A percentile compares a stretch with the other conserved stretches of the same genome.
Evolutionary conservation across 2,888 invertebrate species (phyloP).

Genomic region (Plebejus melissa): DNA sequence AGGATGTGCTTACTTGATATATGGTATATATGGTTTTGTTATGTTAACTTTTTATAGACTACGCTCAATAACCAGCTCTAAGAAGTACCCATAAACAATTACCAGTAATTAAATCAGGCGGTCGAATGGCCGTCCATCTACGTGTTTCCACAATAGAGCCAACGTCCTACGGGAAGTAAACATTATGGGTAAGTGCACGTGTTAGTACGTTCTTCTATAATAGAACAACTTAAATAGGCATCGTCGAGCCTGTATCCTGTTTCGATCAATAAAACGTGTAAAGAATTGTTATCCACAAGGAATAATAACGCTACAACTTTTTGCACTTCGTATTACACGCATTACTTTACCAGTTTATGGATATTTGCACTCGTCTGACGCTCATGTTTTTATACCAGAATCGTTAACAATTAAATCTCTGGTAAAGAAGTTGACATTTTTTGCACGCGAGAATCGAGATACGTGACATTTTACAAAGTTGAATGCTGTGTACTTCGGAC

Average conservation of each 20-base stretch:
- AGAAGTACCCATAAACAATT: not conserved
- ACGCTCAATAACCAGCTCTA: too few species aligned
- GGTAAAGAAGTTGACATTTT: not conserved
- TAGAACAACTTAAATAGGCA: constrained; percentile 30
- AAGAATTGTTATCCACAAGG: constrained; percentile 23
- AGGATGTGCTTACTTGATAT: too few species aligned
- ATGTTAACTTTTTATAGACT: too few species aligned
- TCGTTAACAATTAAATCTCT: constrained; percentile 9
- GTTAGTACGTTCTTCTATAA: constrained; percentile 36
- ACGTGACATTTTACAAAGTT: constrained; percentile 4
- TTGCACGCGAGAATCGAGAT: not conserved
- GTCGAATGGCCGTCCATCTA: constrained; percentile 35
- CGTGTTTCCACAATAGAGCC: constrained; percentile 46
- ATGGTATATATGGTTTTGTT: too few species aligned
- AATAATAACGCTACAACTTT: constrained; percentile 20
- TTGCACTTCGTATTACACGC: constrained; percentile 19
- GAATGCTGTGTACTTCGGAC: not conserved
- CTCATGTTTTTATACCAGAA: not conserved
- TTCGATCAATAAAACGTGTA: constrained; percentile 28
- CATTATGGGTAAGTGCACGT: constrained; percentile 45
- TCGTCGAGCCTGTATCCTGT: constrained; percentile 25
- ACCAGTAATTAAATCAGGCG: constrained; percentile 8
- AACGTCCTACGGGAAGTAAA: constrained; percentile 45
- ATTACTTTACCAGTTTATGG: constrained; percentile 22
- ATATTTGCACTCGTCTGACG: constrained; percentile 5